Evolutionary conservation across 92 coral and sea anemone genomes (phyloP), one percentile per base, ranked within the genome.

Genomic region (Nematostella vectensis): DNA sequence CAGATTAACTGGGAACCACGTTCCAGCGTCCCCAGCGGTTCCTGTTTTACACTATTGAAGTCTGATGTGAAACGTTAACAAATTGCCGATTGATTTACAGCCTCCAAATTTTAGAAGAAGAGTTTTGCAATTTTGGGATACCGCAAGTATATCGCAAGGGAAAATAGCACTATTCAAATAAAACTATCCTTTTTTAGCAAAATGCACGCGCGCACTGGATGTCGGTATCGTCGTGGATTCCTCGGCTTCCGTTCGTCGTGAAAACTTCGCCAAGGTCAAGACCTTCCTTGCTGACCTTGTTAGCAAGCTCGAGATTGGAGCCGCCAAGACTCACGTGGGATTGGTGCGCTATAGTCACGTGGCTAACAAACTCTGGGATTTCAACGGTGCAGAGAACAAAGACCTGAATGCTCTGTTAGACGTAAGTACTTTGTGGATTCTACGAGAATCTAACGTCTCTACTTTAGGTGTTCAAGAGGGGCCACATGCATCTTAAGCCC

Each of bases 221-320:
- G 68, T 73, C 22, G 87, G 72, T 26, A 55, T 79, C 26, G 44
- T 72, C 9, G 31, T 79, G 17, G 87, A 79, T 31, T 67, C 87
- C 9, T 79, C 87, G 2, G 48, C 76, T 25, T 72, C 80, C 38
- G 87, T 79, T 2, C 51, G 67, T 17, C 54, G 69, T 2, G 20
- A 20, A 0, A 79, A 79, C 37, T 79, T 38, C 54, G 63, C 22
- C 0, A 27, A 39, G 10, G 77, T 68, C 61, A 79, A 79, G 51
- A 1, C 2, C 0, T 79, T 73, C 44, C 26, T 79, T 53, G 29
- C 21, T 0, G 27, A 79, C 0, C 68, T 79, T 0, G 67, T 73
- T 17, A 25, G 58, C 12, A 47, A 61, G 36, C 62, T 79, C 25
- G 63, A 49, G 12, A 40, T 79, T 13, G 39, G 61, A 3, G 6